Conservation (phyloP, 1,140 invertebrate genomes). For the Pygmarrhopalites habei region DNA sequence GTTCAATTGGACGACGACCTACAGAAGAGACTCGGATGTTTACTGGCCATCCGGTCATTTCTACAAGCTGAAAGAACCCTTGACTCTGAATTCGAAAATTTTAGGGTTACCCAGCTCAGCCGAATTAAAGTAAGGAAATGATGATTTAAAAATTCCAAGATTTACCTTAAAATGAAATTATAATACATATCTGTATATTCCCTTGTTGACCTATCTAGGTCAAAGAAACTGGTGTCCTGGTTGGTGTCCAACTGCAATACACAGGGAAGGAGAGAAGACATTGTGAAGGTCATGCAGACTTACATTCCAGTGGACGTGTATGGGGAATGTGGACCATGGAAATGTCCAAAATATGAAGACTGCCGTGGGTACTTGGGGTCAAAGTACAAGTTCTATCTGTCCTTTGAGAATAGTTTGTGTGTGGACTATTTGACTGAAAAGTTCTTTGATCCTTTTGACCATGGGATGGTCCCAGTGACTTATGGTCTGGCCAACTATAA, state of each 20-base stretch:
- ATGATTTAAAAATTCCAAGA: too few relatives aligned
- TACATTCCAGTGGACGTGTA: slow-evolving; percentile 37
- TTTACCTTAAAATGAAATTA: too few relatives aligned
- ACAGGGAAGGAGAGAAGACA: neutral
- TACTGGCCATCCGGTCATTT: slow-evolving; percentile 38
- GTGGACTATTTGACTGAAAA: slow-evolving; percentile 46
- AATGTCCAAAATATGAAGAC: slow-evolving; percentile 25
- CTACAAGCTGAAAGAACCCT: neutral
- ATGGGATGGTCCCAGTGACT: slow-evolving; percentile 58
- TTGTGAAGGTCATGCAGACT: neutral
- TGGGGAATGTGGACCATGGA: slow-evolving; percentile 44
- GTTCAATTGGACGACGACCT: slow-evolving; percentile 50
- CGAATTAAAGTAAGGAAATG: too few relatives aligned
- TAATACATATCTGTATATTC: too few relatives aligned
- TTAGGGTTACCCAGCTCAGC: too few relatives aligned
- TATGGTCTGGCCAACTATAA: slow-evolving; percentile 55
- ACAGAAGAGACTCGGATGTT: slow-evolving; percentile 44
- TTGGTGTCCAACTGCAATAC: slow-evolving; percentile 41
- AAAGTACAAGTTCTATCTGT: slow-evolving; percentile 49
- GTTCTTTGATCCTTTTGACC: slow-evolving; percentile 40
- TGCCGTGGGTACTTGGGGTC: slow-evolving; percentile 39
- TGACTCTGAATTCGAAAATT: neutral
- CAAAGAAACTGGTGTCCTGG: slow-evolving; percentile 37
- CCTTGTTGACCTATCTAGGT: too few relatives aligned
- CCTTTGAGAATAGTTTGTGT: slow-evolving; percentile 50